These are phyloP conservation scores for Napeogenes sylphis DNA, from an alignment of 2,888 invertebrate genomes.

Conservation along the genomic window DNA sequence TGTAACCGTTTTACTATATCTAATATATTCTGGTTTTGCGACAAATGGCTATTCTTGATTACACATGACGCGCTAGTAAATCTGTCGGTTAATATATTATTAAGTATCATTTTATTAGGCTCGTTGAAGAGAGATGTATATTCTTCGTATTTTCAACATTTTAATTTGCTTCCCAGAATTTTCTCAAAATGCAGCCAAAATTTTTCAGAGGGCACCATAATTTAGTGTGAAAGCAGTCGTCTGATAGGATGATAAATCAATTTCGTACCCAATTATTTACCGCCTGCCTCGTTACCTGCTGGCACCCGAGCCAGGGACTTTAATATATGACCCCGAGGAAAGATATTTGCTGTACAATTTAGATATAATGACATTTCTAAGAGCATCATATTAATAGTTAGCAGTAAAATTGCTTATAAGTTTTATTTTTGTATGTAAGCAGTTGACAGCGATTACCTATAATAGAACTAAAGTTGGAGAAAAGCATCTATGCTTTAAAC, in stretches of 20 bases:
- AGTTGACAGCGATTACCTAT: too few relatives aligned
- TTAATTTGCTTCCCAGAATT: slow-evolving; percentile 1
- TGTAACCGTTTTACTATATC: neutral
- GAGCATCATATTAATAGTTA: neutral
- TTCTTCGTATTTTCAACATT: neutral
- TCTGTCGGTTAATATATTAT: neutral
- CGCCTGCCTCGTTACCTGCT: slow-evolving; percentile 32
- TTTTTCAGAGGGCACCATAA: slow-evolving; percentile 15
- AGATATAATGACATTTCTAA: neutral
- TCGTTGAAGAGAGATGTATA: neutral
- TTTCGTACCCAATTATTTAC: slow-evolving; percentile 33
- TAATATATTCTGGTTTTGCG: too few relatives aligned
- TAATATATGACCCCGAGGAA: slow-evolving; percentile 14
- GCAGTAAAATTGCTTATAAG: neutral
- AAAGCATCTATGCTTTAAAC: too few relatives aligned
- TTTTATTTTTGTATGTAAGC: neutral
- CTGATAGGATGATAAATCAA: slow-evolving; percentile 31
- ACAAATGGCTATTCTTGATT: too few relatives aligned
- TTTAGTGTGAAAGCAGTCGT: slow-evolving; percentile 21
- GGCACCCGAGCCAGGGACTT: slow-evolving; percentile 14
- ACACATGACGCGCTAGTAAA: neutral
- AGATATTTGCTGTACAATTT: neutral
- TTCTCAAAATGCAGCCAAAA: slow-evolving; percentile 16
- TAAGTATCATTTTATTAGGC: neutral
- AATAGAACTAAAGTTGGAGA: too few relatives aligned